Conservation (phyloP, 2,888 invertebrate species). For the Entomobrya multifasciata region DNA sequence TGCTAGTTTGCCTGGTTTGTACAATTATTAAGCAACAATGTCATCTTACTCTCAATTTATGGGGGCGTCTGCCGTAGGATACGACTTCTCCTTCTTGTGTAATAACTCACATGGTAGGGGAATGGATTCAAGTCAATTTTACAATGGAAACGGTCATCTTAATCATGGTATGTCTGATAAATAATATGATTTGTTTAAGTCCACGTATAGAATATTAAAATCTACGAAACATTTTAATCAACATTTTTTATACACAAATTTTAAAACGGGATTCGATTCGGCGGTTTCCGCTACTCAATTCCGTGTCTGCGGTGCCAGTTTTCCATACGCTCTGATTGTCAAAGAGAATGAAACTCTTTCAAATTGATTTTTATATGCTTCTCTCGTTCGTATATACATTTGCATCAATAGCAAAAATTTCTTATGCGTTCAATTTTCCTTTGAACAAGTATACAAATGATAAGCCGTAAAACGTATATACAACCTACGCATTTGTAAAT, state of each 20-base stretch:
- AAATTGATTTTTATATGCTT: background rate
- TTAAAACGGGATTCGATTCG: too few relatives aligned
- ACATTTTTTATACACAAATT: too few relatives aligned
- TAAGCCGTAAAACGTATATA: too few relatives aligned
- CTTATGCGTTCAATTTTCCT: too few relatives aligned
- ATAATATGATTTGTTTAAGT: too few relatives aligned
- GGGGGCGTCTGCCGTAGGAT: conserved; percentile 73
- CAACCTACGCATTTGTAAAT: too few relatives aligned
- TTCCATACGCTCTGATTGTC: background rate
- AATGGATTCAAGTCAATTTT: conserved; percentile 54
- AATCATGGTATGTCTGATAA: conserved; percentile 64
- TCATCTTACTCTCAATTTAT: conserved; percentile 76
- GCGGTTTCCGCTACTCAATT: too few relatives aligned
- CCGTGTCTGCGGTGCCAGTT: background rate
- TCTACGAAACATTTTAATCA: too few relatives aligned
- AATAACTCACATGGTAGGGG: conserved; percentile 30
- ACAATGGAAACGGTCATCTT: conserved; percentile 37
- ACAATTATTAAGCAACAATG: conserved; percentile 30
- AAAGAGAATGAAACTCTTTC: background rate
- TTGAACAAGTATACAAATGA: too few relatives aligned
- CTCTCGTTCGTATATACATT: background rate
- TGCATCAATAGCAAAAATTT: background rate
- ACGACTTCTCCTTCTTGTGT: conserved; percentile 67
- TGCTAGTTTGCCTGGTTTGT: too few relatives aligned
- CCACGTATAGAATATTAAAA: too few relatives aligned